Conservation (phyloP, 2,113 vertebrate genomes). For the Astur gentilis region DNA sequence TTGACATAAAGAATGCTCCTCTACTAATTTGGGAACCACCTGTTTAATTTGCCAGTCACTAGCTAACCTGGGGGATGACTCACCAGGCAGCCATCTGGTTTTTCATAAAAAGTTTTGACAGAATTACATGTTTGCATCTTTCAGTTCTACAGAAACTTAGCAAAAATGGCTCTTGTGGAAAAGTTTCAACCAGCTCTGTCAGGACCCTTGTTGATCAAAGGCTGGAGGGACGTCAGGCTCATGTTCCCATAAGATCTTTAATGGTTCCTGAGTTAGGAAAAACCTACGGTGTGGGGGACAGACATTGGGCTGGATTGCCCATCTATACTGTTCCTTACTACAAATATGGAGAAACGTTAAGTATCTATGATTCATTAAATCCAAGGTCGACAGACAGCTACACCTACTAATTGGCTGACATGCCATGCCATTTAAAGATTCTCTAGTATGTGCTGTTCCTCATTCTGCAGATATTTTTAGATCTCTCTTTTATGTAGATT, state of each 20-base stretch:
- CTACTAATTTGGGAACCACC: not conserved
- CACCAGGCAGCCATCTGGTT: not conserved
- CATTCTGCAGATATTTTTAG: slow-evolving; percentile 16
- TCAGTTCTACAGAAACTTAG: not conserved
- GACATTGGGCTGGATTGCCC: not conserved
- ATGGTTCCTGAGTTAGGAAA: not conserved
- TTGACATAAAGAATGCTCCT: not conserved
- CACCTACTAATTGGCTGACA: not conserved
- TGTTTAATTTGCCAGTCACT: not conserved
- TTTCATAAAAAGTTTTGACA: not conserved
- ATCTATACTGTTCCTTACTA: not conserved
- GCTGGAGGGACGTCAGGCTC: not conserved
- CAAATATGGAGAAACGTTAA: not conserved
- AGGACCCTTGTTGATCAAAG: not conserved
- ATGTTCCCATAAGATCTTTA: not conserved
- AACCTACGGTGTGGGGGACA: fast-evolving
- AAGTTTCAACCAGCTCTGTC: not conserved
- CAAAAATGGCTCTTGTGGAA: not conserved
- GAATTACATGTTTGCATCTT: not conserved
- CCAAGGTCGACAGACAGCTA: not conserved
- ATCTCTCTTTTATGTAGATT: not conserved
- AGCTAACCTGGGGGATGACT: not conserved
- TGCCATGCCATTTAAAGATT: slow-evolving; percentile 18
- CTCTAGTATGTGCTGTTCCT: not conserved
- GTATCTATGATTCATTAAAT: not conserved